phyloP scores from a whole-genome alignment of 2,888 invertebrate species.

The Agelastica alni region DNA sequence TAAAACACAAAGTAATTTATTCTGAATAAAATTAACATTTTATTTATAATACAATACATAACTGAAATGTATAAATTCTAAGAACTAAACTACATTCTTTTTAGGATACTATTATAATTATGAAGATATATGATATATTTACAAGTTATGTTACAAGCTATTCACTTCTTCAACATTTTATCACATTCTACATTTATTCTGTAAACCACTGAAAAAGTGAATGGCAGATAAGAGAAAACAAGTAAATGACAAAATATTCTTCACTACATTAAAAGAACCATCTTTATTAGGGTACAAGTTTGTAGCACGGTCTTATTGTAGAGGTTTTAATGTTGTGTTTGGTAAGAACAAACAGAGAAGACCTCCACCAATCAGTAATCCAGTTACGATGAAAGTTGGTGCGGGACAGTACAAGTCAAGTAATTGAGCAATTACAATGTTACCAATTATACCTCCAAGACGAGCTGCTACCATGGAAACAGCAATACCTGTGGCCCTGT shows the following conservation, averaged over 20 bases:
- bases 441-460: conserved; percentile 86
- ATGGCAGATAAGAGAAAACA: conserved; percentile 16
- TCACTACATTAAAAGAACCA: conserved; percentile 6
- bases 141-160: conserved; percentile 25
- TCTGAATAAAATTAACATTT: conserved; percentile 23
- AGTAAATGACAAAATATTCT: conserved; percentile 15
- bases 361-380: conserved; percentile 83
- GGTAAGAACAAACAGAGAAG: conserved; percentile 86
- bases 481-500: conserved; percentile 87
- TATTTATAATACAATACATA: conserved; percentile 29
- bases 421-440: conserved; percentile 85
- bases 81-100: conserved; percentile 24
- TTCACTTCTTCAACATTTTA: conserved; percentile 11
- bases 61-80: conserved; percentile 28
- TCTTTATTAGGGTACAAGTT: conserved; percentile 4
- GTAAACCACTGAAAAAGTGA: conserved; percentile 14
- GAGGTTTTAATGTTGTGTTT: conserved; percentile 83
- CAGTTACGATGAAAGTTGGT: conserved; percentile 89
- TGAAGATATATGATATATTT: conserved; percentile 33
- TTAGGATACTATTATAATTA: conserved; percentile 35
- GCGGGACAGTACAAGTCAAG: conserved; percentile 88
- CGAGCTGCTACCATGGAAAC: conserved; percentile 89
- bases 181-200: neutral
- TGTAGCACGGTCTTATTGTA: conserved; percentile 46
- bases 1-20: no score